Base-by-base conservation (phyloP, 2,113 vertebrate genomes). In the Carassius gibelio region DNA sequence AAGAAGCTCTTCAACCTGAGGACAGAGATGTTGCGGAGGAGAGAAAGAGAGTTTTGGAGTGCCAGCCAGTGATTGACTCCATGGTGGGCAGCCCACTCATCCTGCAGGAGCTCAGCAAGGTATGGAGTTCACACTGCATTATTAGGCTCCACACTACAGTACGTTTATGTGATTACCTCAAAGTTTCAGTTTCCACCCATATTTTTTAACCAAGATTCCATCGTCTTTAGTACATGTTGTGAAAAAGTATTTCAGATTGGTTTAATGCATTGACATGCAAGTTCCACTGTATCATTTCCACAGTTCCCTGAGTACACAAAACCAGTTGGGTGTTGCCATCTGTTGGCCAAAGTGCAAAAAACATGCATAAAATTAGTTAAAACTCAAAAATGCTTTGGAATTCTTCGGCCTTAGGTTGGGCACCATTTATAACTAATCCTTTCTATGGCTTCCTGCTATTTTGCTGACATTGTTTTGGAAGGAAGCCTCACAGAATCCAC, bases 31-130 rank as follows among this genome's bases (percentile, higher is more conserved):
- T 99, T 64, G 96, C 94, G 0, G 96, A 97, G 0, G 98, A 99
- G 91, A 96, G 97, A 89, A 97, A 95, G 90, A 95, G 96, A 66
- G 94, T 99, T 83, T 89, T 97, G 88, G 96, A 97, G 69, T 97
- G 96, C 0, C 95, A 96, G 48, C 94, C 94, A 0, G 90, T 96
- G 3, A 83, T 96, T 8, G 94, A 97, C 79, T 96, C 96, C 0
- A 95, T 96, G 90, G 93, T 97, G 10, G 95, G 96, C 57, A 97
- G 96, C 57, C 98, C 98, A 0, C 93, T 99, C 76, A 91, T 99
- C 75, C 94, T 99, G 89, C 96, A 96, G 88, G 97, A 99, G 87
- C 96, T 99, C 86, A 96, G 95, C 86, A 99, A 99, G 96, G 98
- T 98, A 88, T 75, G 0, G 14, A 1, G 3, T 69, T 55, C 30